These are phyloP conservation scores for Rhizomys pruinosus DNA, from an alignment of 2,113 vertebrate species.

Conservation along the genomic window DNA sequence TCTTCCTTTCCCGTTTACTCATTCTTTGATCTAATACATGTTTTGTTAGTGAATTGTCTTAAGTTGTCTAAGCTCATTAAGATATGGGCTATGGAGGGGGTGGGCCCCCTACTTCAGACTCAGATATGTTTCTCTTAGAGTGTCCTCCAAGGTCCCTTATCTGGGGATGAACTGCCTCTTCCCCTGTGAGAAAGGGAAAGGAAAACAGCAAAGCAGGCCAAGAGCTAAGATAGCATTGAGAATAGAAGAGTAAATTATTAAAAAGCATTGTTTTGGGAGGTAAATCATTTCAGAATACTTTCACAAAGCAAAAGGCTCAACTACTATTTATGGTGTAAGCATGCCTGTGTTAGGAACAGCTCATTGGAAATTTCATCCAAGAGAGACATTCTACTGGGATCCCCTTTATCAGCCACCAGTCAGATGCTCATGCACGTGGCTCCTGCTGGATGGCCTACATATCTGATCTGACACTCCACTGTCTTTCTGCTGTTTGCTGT, in stretches of 20 bases:
- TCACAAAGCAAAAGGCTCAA: background rate
- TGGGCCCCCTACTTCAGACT: background rate
- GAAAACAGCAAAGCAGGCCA: background rate
- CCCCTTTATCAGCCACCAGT: too few species aligned
- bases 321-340: too few species aligned
- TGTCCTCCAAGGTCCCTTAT: background rate
- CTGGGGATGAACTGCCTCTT: background rate
- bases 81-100: background rate
- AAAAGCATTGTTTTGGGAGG: background rate
- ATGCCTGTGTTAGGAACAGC: too few species aligned
- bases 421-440: too few species aligned
- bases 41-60: background rate
- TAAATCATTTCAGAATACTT: too few species aligned
- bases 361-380: too few species aligned
- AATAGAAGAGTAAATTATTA: background rate
- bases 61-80: background rate
- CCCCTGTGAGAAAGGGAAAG: too few species aligned
- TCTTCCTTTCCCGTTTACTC: background rate
- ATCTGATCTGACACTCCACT: background rate
- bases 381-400: too few species aligned
- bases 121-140: background rate
- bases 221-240: background rate
- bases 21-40: background rate
- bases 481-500: background rate
- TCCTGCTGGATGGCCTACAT: background rate